These are phyloP conservation scores for Monomorium pharaonis DNA, from an alignment of 1,140 invertebrate species.

Conservation along the genomic window DNA sequence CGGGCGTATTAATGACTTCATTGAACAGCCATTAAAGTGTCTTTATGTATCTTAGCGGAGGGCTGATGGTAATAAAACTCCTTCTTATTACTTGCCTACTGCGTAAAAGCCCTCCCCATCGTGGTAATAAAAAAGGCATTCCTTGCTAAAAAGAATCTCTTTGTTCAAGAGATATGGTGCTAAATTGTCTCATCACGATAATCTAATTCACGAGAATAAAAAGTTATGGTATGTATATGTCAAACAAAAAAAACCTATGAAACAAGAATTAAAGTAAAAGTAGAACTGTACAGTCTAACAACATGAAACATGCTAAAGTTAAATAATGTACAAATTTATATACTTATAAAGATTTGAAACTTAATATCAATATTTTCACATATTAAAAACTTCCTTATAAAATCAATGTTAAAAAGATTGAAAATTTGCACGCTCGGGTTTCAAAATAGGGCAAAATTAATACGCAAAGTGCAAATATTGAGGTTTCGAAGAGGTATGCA, in stretches of 20 bases:
- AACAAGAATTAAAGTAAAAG: not conserved
- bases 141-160: not conserved
- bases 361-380: not conserved
- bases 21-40: constrained; percentile 31
- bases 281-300: not conserved
- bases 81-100: constrained; percentile 34
- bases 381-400: not conserved
- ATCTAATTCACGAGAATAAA: not conserved
- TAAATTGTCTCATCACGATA: not conserved
- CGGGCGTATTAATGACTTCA: constrained; percentile 40
- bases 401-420: not conserved
- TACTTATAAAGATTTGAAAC: not conserved
- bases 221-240: too few relatives aligned
- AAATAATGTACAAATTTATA: not conserved
- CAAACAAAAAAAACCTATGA: not conserved
- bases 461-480: not conserved
- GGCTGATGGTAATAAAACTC: constrained; percentile 31
- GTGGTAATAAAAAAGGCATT: not conserved
- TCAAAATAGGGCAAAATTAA: not conserved
- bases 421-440: not conserved
- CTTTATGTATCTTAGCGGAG: constrained; percentile 12
- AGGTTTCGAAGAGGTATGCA: not conserved
- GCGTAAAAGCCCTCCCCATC: not conserved
- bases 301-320: not conserved
- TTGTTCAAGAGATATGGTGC: not conserved